Evolutionary conservation across 1,140 invertebrate genomes (phyloP).

Genomic region (Zeugodacus cucurbitae): DNA sequence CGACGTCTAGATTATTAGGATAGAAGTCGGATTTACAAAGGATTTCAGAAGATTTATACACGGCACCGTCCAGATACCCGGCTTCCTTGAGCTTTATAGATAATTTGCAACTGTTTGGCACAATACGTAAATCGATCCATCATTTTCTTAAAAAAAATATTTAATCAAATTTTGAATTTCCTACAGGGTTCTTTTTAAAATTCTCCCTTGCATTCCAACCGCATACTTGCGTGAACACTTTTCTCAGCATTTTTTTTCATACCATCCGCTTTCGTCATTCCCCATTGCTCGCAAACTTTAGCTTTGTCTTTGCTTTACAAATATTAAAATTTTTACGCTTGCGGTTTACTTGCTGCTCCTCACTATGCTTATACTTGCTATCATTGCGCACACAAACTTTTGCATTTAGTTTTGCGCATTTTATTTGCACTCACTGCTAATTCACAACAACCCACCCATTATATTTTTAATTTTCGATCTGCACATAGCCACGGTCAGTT

Average conservation of each 20-base stretch:
- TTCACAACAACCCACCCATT: not conserved
- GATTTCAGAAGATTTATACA: too few relatives aligned
- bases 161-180: not conserved
- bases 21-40: too few relatives aligned
- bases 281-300: not conserved
- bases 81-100: too few relatives aligned
- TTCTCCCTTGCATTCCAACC: not conserved
- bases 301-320: not conserved
- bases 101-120: too few relatives aligned
- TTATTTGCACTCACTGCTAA: not conserved
- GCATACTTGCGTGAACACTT: not conserved
- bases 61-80: too few relatives aligned
- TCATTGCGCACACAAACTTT: not conserved
- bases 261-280: not conserved
- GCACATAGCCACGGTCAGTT: not conserved
- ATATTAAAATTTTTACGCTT: slow-evolving; percentile 1
- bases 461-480: not conserved
- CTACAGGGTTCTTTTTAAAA: not conserved
- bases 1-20: too few relatives aligned
- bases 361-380: not conserved
- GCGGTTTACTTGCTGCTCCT: not conserved
- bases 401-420: not conserved
- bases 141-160: not conserved
- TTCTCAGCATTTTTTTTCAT: not conserved
- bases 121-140: too few relatives aligned